Percentiles rank a stretch among this genome's conserved stretches.
Conservation (phyloP, 1,140 invertebrate species). For the Drosophila sturtevanti region DNA sequence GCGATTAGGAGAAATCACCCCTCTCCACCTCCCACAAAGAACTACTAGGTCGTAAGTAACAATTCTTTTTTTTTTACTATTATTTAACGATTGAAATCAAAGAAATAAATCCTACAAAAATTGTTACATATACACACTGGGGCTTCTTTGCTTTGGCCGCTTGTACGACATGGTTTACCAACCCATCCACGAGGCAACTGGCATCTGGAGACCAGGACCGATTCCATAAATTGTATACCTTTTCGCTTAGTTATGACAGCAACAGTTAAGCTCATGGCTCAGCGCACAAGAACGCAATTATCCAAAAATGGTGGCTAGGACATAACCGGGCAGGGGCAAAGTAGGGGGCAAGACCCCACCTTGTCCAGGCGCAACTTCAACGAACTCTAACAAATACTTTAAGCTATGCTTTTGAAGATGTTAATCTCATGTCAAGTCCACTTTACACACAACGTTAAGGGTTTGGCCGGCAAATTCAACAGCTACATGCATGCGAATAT, state of each 20-base stretch:
- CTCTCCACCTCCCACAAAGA: slow-evolving; percentile 42
- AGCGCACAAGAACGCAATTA: slow-evolving; percentile 81
- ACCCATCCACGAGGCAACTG: slow-evolving; percentile 33
- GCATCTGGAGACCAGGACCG: slow-evolving; percentile 38
- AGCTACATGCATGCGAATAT: slow-evolving; percentile 18
- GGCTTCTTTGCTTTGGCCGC: slow-evolving; percentile 30
- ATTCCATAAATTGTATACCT: slow-evolving; percentile 80
- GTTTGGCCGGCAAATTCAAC: slow-evolving; percentile 39
- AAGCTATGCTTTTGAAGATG: slow-evolving; percentile 82
- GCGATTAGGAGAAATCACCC: slow-evolving; percentile 49
- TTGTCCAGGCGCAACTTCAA: slow-evolving; percentile 58
- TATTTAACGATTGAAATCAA: slow-evolving; percentile 77
- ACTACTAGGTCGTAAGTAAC: slow-evolving; percentile 64
- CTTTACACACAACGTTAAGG: slow-evolving; percentile 80
- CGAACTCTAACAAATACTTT: slow-evolving; percentile 80
- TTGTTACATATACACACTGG: slow-evolving; percentile 67
- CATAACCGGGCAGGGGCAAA: slow-evolving; percentile 21
- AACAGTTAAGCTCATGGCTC: slow-evolving; percentile 81
- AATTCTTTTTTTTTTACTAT: slow-evolving; percentile 62
- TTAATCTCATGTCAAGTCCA: slow-evolving; percentile 82
- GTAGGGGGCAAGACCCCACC: slow-evolving; percentile 33
- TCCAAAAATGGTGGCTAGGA: slow-evolving; percentile 55
- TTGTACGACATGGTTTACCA: slow-evolving; percentile 15
- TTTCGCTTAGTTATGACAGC: slow-evolving; percentile 81
- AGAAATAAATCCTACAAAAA: slow-evolving; percentile 74